phyloP scores from a whole-genome alignment of 2,113 vertebrate species.

The Vanacampus margaritifer region DNA sequence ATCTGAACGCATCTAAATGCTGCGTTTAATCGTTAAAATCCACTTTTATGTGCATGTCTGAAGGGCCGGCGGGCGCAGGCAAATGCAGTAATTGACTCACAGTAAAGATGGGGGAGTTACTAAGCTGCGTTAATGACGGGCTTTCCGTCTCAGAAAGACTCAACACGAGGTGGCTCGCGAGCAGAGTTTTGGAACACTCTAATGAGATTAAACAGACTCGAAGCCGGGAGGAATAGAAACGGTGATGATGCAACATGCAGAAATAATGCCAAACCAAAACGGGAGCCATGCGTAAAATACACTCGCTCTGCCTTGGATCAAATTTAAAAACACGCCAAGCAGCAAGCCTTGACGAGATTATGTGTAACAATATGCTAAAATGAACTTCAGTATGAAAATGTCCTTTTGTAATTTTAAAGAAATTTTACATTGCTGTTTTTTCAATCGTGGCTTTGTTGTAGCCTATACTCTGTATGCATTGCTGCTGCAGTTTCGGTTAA shows the following conservation, averaged over 20 bases:
- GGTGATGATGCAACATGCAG: slow-evolving; percentile 63
- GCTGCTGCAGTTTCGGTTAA: background rate
- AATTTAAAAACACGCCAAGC: slow-evolving; percentile 19
- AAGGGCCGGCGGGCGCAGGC: background rate
- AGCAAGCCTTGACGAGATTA: slow-evolving; percentile 5
- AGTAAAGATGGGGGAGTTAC: slow-evolving; percentile 5
- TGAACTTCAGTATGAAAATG: slow-evolving; percentile 5
- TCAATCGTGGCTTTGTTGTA: background rate
- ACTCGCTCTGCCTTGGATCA: slow-evolving; percentile 5
- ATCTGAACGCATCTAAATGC: slow-evolving; percentile 4
- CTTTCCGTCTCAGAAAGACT: background rate
- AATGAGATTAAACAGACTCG: slow-evolving; percentile 41
- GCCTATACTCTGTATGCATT: background rate
- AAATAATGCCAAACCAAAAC: slow-evolving; percentile 49
- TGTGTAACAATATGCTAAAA: background rate
- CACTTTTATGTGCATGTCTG: background rate
- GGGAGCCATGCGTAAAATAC: slow-evolving; percentile 41
- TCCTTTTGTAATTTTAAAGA: background rate
- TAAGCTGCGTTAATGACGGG: slow-evolving; percentile 17
- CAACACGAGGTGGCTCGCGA: background rate
- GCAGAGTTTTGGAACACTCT: slow-evolving; percentile 9
- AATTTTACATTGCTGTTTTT: background rate
- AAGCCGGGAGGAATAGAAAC: slow-evolving; percentile 30
- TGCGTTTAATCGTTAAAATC: background rate
- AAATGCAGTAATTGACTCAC: slow-evolving; percentile 8